Conservation (phyloP, 2,888 invertebrate genomes). For the Sepioteuthis lessoniana region DNA sequence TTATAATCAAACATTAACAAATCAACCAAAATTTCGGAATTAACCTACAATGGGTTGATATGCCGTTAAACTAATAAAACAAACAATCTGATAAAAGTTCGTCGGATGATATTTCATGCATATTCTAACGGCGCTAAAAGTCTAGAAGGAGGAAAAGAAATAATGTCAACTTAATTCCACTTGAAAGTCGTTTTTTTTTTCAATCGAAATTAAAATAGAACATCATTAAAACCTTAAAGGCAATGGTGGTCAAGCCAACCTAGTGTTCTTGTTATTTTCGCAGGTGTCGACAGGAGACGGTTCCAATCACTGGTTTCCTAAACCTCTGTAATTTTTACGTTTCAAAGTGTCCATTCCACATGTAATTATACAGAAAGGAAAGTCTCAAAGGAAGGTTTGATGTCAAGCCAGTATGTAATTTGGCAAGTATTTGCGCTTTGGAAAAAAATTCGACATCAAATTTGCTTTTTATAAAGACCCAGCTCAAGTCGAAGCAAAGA, state of each 20-base stretch:
- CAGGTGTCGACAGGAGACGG: not conserved
- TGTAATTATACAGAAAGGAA: not conserved
- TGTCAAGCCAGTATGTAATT: not conserved
- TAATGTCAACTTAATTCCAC: not conserved
- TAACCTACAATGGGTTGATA: too few relatives aligned
- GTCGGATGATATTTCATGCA: too few relatives aligned
- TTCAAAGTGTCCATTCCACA: not conserved
- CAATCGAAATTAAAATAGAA: not conserved
- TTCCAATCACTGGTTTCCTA: not conserved
- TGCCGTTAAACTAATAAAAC: too few relatives aligned
- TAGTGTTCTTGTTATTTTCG: not conserved
- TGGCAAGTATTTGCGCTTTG: not conserved
- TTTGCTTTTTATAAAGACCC: not conserved
- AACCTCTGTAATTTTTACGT: not conserved
- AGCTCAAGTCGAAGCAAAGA: not conserved
- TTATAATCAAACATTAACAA: too few relatives aligned
- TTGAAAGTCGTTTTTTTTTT: not conserved
- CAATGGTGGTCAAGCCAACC: not conserved
- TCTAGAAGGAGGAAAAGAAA: not conserved
- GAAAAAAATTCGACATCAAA: not conserved
- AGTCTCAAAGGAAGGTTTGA: not conserved
- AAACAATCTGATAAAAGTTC: too few relatives aligned
- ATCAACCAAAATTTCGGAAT: too few relatives aligned
- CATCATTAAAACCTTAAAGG: not conserved
- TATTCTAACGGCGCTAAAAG: not conserved